Conservation (phyloP, 1,140 invertebrate genomes). For the Dendrolimus punctatus region DNA sequence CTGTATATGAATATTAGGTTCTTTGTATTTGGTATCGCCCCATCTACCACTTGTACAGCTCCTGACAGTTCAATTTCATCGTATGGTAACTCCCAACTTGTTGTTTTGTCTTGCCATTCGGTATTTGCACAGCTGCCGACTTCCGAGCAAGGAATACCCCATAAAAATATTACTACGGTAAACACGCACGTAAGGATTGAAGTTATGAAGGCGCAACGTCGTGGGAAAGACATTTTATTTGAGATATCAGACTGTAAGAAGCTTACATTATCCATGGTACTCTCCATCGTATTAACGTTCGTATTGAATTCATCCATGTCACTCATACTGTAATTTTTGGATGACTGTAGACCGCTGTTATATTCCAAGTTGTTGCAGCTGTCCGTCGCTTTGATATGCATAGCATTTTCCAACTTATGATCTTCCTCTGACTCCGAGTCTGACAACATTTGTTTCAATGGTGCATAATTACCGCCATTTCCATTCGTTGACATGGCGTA, state of each 20-base stretch:
- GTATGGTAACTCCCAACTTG: conserved; percentile 81
- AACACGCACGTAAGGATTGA: conserved; percentile 81
- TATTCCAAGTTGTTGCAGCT: conserved; percentile 73
- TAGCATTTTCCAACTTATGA: conserved; percentile 46
- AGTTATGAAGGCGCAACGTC: conserved; percentile 76
- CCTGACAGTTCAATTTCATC: conserved; percentile 82
- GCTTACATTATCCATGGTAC: conserved; percentile 70
- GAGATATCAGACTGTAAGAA: conserved; percentile 70
- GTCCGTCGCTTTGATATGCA: conserved; percentile 43
- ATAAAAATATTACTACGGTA: conserved; percentile 81
- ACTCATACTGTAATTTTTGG: conserved; percentile 59
- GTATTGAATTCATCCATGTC: conserved; percentile 65
- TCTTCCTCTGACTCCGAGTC: conserved; percentile 84
- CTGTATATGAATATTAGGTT: conserved; percentile 82
- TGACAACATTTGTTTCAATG: conserved; percentile 80
- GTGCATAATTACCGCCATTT: conserved; percentile 77
- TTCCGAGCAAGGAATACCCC: conserved; percentile 81
- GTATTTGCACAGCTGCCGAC: conserved; percentile 74
- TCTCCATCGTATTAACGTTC: conserved; percentile 69
- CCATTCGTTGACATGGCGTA: conserved; percentile 60
- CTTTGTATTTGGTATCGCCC: conserved; percentile 72
- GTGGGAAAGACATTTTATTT: conserved; percentile 74
- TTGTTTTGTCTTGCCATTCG: conserved; percentile 69
- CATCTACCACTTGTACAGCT: conserved; percentile 78
- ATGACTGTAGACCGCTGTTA: conserved; percentile 61